Evolutionary conservation across 2,113 vertebrate species (phyloP), one percentile per base, ranked within the genome.

Genomic region (Pituophis catenifer): DNA sequence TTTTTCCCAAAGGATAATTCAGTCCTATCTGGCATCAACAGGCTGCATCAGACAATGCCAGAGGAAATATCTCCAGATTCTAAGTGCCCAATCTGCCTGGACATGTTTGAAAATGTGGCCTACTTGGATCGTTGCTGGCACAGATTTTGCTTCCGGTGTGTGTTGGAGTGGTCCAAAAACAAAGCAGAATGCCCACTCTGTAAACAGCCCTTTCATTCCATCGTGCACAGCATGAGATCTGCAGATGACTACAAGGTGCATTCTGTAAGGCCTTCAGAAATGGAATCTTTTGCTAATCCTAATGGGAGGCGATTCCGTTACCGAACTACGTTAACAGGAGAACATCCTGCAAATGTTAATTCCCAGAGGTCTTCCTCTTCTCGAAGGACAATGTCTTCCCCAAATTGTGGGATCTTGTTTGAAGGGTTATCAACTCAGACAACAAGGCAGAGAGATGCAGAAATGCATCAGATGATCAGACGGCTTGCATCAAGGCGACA

Each of bases 91-190:
- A 99, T 99, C 95, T 99, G 99, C 95, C 98, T 99, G 97, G 99
- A 99, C n/a, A 96, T 94, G 33, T 99, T 99, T 95, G 98, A 98
- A 97, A 99, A 99, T 24, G 97, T 99, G 86, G 98, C 99, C 0
- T 99, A 99, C 90, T 97, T 99, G 21, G 98, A 99, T 95, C 96
- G 97, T 70, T 99, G 99, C 95, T 97, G 99, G 85, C 99, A 99
- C 88, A 99, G 98, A 91, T 99, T 99, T 96, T 99, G 99, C 94
- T 99, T 99, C 96, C 97, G 98, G 26, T 99, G 99, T 96, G 98
- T 99, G 91, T 98, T 98, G 0, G 99, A 99, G 93, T 99, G 99
- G 99, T 99, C 99, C 54, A 99, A 99, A 96, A 99, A 99, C 98
- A 99, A 99, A 97, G 99, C 99, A 0, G 99, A 99, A 92, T 99